Conservation (phyloP, 2,113 vertebrate species). For the Theristicus caerulescens region DNA sequence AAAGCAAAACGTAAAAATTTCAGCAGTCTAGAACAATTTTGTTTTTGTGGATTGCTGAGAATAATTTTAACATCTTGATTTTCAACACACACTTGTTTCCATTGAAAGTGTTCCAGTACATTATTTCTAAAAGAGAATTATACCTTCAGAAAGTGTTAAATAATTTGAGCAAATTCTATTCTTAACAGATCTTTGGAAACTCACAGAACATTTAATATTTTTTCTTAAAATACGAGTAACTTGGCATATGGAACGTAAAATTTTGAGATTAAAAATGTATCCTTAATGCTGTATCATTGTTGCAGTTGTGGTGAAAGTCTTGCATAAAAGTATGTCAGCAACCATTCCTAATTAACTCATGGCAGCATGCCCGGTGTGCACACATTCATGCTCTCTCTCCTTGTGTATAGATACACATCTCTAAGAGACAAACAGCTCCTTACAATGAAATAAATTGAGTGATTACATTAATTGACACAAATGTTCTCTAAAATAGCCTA, state of each 20-base stretch:
- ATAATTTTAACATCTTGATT: neutral
- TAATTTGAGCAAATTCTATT: neutral
- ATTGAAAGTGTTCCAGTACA: neutral
- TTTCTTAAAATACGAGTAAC: neutral
- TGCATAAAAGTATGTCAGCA: neutral
- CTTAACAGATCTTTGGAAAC: neutral
- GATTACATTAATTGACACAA: conserved; percentile 54
- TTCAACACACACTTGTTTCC: neutral
- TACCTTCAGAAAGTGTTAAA: neutral
- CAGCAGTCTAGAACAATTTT: neutral
- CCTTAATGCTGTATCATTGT: neutral
- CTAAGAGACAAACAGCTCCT: conserved; percentile 17
- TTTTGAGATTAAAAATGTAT: neutral
- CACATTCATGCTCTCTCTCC: neutral
- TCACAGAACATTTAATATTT: neutral
- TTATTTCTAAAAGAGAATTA: neutral
- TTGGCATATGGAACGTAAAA: neutral
- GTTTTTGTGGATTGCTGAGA: neutral
- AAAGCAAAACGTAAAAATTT: neutral
- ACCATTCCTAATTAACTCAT: conserved; percentile 24
- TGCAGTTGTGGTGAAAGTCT: conserved; percentile 7
- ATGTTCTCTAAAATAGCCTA: conserved; percentile 18
- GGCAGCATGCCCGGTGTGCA: conserved; percentile 1
- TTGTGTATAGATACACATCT: conserved; percentile 38
- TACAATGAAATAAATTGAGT: conserved; percentile 42